Evolutionary conservation across 2,113 vertebrate genomes (phyloP).

Genomic region (Polyodon spathula): DNA sequence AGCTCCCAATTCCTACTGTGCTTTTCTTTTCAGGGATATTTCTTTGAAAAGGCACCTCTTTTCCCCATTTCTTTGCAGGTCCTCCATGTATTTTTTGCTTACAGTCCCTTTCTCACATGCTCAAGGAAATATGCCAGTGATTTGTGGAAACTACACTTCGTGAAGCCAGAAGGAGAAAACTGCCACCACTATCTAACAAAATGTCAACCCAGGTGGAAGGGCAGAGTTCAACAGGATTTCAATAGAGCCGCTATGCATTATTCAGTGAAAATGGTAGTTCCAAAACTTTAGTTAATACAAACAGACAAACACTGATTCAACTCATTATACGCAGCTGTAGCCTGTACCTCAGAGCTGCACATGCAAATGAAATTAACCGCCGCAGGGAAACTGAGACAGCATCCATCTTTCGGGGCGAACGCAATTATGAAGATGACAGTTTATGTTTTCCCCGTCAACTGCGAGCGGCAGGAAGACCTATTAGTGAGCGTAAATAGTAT

Average conservation of each 20-base stretch:
- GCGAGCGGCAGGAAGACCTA: conserved; percentile 51
- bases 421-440: conserved; percentile 45
- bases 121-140: too few relatives aligned
- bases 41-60: too few relatives aligned
- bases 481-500: conserved; percentile 66
- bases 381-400: conserved; percentile 13
- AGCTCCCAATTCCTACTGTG: too few relatives aligned
- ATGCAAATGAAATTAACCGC: conserved; percentile 40
- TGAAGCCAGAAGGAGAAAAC: too few relatives aligned
- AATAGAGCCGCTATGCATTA: conserved; percentile 20
- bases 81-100: too few relatives aligned
- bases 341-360: conserved; percentile 15
- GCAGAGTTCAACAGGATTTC: too few relatives aligned
- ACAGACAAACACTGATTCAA: conserved; percentile 22
- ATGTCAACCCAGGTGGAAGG: too few relatives aligned
- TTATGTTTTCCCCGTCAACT: conserved; percentile 31
- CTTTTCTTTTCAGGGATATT: too few relatives aligned
- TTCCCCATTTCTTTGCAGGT: too few relatives aligned
- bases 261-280: conserved; percentile 9
- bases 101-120: too few relatives aligned
- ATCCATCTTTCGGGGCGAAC: conserved; percentile 38
- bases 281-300: conserved; percentile 27
- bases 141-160: too few relatives aligned
- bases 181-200: too few relatives aligned
- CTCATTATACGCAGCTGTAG: conserved; percentile 28